A percentile compares a stretch with the other conserved stretches of the same genome.
These are phyloP conservation scores for Gisinianus flammeolus DNA, from an alignment of 2,888 invertebrate genomes.

Conservation along the genomic window DNA sequence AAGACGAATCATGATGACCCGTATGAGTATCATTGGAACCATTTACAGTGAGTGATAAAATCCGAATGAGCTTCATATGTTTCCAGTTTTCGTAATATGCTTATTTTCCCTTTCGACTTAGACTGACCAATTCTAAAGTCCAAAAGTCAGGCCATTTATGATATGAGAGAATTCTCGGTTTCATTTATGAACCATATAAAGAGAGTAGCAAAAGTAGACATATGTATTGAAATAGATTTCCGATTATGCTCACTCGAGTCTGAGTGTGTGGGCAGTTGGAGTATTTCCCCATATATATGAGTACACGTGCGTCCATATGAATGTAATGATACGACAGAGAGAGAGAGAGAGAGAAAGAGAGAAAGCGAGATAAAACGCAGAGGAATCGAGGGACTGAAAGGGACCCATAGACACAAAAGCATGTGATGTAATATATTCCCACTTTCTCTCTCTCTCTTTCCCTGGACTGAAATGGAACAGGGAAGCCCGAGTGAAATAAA, in stretches of 20 bases:
- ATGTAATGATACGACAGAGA: neutral
- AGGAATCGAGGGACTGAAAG: neutral
- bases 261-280: neutral
- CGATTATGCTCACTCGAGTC: neutral
- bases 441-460: no score
- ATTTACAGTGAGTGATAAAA: constrained; percentile 9
- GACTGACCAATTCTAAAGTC: neutral
- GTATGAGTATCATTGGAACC: no score
- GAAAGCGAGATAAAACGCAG: neutral
- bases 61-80: constrained; percentile 14
- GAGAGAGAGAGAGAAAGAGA: neutral
- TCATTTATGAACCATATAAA: no score
- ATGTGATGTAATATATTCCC: no score
- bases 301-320: no score
- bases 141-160: no score
- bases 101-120: neutral
- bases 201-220: no score
- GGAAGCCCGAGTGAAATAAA: constrained; percentile 7
- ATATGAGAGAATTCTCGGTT: no score
- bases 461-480: neutral
- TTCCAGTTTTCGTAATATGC: neutral
- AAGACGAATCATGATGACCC: no score
- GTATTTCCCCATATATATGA: no score
- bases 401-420: neutral
- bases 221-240: neutral